Percentiles rank a stretch among this genome's conserved stretches.
Conservation (phyloP, 2,888 invertebrate species). For the Idaea straminata region DNA sequence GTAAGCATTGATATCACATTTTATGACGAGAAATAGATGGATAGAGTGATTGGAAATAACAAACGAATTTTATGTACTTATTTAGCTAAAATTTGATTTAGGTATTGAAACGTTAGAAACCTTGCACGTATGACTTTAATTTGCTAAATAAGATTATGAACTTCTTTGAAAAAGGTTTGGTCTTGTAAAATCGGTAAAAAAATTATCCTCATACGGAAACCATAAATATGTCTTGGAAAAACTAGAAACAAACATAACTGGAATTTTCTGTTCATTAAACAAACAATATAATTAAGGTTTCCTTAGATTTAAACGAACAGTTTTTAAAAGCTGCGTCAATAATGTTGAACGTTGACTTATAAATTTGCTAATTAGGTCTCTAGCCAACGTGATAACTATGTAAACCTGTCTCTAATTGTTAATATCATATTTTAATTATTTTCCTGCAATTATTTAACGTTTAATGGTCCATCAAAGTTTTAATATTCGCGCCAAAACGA, state of each 20-base stretch:
- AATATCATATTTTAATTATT: not conserved
- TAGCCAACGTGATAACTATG: not conserved
- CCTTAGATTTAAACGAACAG: not conserved
- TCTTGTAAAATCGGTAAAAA: not conserved
- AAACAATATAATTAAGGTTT: not conserved
- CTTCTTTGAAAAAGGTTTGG: not conserved
- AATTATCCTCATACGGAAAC: not conserved
- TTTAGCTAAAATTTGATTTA: too few species aligned
- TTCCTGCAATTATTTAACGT: not conserved
- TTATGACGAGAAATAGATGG: not conserved
- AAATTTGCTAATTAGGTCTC: not conserved
- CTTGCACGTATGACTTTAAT: not conserved
- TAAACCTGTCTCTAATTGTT: not conserved
- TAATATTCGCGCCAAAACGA: slow-evolving; percentile 29
- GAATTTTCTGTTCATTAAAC: not conserved
- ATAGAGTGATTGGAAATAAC: not conserved
- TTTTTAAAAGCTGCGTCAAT: not conserved
- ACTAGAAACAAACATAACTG: not conserved
- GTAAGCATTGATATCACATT: not conserved
- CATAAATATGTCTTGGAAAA: not conserved
- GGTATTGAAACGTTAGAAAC: not conserved
- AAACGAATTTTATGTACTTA: too few species aligned
- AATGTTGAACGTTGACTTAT: not conserved
- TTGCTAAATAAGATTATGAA: not conserved
- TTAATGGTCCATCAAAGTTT: slow-evolving; percentile 2